Evolutionary conservation across 2,888 invertebrate genomes (phyloP), one percentile per base, ranked within the genome.

Genomic region (Eustalomyia histrio): DNA sequence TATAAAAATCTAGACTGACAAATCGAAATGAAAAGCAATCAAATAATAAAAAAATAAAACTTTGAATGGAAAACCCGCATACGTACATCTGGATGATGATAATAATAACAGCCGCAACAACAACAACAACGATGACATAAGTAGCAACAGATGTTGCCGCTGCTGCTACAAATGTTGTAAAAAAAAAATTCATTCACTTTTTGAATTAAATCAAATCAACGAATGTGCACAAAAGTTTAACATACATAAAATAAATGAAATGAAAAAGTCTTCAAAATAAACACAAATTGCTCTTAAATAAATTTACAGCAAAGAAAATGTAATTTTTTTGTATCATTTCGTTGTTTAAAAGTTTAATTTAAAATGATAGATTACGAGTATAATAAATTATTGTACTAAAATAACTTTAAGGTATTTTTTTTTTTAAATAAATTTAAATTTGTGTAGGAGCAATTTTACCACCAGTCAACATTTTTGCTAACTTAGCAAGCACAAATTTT

Each of bases 281-380:
- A 63, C 29, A 55, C 43, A 73, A 73, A 57, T 64, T 73, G 16
- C 50, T 63, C 18, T 43, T 33, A n/a, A 17, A 53, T 24, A 21
- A 60, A 35, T 16, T 14, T 35, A 6, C 35, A 18, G 39, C 35
- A 55, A 18, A 52, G 21, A 60, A 16, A 24, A 29, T 4, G 47
- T 63, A 63, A 47, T 63, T 47, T 63, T 47, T 47, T 63, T 61
- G 47, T n/a, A 47, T 21, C 16, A 63, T 24, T 47, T 47, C n/a
- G 10, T 7, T 50, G 10, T 33, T 14, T 2, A 29, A 7, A 21
- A 33, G 33, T 47, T 64, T 21, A 57, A 65, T 35, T 64, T 65
- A 24, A 73, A 14, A 14, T 50, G 57, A 17, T 57, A 73, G 57
- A 65, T 50, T 73, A 33, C 10, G 9, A 39, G 24, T 21, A 6